These are phyloP conservation scores for Meloidogyne exigua DNA, from an alignment of 1,140 invertebrate species.

Conservation along the genomic window DNA sequence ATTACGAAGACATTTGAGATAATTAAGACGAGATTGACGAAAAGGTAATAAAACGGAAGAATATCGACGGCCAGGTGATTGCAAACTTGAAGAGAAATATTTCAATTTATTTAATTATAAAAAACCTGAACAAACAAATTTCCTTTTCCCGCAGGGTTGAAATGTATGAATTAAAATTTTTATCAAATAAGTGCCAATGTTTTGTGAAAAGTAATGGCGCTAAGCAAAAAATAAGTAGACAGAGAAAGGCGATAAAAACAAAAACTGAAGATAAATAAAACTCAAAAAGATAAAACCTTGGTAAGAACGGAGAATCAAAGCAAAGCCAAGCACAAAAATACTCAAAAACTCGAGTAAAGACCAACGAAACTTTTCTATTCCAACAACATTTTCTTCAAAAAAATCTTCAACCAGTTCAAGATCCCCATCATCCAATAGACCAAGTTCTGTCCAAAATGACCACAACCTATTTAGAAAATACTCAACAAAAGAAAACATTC, in stretches of 20 bases:
- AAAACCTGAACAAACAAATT: neutral
- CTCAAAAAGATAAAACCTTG: neutral
- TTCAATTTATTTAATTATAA: neutral
- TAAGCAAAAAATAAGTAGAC: neutral
- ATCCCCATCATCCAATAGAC: slow-evolving; percentile 13
- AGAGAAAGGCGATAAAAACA: neutral
- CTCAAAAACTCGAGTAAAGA: neutral
- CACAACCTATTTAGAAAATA: neutral
- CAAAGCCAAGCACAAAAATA: neutral
- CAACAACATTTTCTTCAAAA: neutral
- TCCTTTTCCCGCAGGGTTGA: neutral
- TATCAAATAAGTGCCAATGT: neutral
- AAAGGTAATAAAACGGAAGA: neutral
- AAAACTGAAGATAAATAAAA: neutral
- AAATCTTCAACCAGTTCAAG: slow-evolving; percentile 11
- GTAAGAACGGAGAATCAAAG: neutral
- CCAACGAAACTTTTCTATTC: neutral
- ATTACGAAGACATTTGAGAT: slow-evolving; percentile 2
- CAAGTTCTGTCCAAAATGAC: neutral
- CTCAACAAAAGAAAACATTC: neutral
- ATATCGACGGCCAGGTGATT: neutral
- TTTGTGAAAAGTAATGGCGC: neutral
- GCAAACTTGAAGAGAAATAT: neutral
- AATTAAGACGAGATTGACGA: neutral
- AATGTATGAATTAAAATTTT: slow-evolving; percentile 2